A percentile compares a stretch with the other conserved stretches of the same genome.
phyloP scores from a whole-genome alignment of 2,888 invertebrate species.

The Thelaira solivaga region DNA sequence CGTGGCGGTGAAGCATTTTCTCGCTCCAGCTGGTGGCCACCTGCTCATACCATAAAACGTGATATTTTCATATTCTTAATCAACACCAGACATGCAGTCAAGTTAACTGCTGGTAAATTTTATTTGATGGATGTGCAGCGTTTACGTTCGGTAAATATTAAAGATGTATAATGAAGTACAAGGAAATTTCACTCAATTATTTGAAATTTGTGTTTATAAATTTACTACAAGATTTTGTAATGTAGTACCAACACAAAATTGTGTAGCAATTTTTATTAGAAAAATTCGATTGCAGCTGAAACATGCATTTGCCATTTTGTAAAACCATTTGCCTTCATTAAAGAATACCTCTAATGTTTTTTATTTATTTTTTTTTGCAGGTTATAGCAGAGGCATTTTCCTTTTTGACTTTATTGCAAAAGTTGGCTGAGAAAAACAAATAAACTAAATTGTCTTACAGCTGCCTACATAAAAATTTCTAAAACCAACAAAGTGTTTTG shows the following conservation, averaged over 20 bases:
- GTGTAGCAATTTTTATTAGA: no score
- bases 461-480: no score
- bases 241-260: no score
- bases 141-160: conserved; percentile 67
- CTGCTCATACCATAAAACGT: conserved; percentile 65
- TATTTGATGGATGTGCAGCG: conserved; percentile 73
- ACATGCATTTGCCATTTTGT: no score
- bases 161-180: neutral
- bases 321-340: no score
- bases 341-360: neutral
- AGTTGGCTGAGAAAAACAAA: conserved; percentile 71
- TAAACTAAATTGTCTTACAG: neutral
- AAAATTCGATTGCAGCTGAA: no score
- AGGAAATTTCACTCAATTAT: no score
- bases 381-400: conserved; percentile 74
- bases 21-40: conserved; percentile 71
- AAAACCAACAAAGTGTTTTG: no score
- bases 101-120: conserved; percentile 74
- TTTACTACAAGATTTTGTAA: no score
- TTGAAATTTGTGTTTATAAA: no score
- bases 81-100: conserved; percentile 68
- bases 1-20: conserved; percentile 72
- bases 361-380: conserved; percentile 62
- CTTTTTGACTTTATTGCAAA: conserved; percentile 73
- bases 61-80: conserved; percentile 72